These are phyloP conservation scores for Coracias cyanogaster DNA, from an alignment of 2,797 vertebrate genomes.

Conservation along the genomic window DNA sequence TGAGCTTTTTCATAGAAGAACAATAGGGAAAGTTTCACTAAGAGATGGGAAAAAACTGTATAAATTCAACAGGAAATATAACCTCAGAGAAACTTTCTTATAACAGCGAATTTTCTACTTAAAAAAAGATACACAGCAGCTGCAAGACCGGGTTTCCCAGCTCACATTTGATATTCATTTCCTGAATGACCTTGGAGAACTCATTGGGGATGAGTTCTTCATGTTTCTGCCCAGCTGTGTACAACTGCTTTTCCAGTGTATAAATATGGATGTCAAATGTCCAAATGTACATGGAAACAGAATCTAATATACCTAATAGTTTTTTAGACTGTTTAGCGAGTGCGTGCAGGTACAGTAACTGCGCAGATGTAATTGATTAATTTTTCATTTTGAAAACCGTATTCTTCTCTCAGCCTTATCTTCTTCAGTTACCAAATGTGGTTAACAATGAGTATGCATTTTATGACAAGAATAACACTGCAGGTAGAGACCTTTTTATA, in stretches of 20 bases:
- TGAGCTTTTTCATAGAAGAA: slow-evolving; percentile 16
- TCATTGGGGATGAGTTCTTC: not conserved
- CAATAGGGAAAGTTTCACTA: slow-evolving; percentile 29
- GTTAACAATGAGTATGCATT: not conserved
- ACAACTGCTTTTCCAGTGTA: not conserved
- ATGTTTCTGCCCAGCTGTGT: not conserved
- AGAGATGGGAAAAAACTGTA: slow-evolving; percentile 17
- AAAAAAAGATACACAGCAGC: not conserved
- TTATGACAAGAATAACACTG: not conserved
- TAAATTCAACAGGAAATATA: not conserved
- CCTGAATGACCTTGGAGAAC: not conserved
- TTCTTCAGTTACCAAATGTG: not conserved
- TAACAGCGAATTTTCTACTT: not conserved
- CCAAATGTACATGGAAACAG: not conserved
- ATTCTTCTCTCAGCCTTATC: not conserved
- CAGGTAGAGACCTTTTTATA: not conserved
- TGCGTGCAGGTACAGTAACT: not conserved
- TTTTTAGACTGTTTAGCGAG: not conserved
- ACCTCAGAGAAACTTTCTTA: not conserved
- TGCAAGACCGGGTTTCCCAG: not conserved
- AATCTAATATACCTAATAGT: not conserved
- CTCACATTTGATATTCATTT: not conserved
- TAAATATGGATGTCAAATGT: not conserved
- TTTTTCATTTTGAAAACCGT: not conserved
- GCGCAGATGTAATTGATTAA: not conserved